These are phyloP conservation scores for Aphyosemion australe DNA, from an alignment of 2,113 vertebrate species.

Conservation along the genomic window DNA sequence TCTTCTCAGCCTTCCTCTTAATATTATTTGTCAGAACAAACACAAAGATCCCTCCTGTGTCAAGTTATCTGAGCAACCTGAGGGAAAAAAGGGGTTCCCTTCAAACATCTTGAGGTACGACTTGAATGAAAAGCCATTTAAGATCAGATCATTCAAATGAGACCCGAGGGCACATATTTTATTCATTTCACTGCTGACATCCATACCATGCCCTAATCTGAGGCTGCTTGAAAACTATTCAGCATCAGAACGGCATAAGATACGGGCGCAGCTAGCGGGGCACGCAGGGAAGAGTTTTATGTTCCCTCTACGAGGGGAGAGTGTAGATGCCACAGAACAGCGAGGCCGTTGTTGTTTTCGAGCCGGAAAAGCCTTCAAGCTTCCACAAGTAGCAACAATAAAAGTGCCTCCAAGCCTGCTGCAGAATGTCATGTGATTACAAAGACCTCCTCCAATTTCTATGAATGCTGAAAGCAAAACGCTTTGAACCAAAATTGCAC, in stretches of 20 bases:
- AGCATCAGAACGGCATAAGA: constrained; percentile 49
- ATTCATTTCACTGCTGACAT: constrained; percentile 75
- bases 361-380: constrained; percentile 54
- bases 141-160: constrained; percentile 69
- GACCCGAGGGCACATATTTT: constrained; percentile 73
- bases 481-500: constrained; percentile 27
- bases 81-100: constrained; percentile 23
- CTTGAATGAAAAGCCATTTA: constrained; percentile 62
- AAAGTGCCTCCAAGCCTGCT: constrained; percentile 42
- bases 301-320: constrained; percentile 54
- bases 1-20: too few relatives aligned
- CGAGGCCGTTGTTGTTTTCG: constrained; percentile 56
- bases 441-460: constrained; percentile 35
- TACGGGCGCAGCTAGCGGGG: constrained; percentile 44
- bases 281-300: constrained; percentile 47
- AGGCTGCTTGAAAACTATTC: constrained; percentile 72
- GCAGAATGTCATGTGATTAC: constrained; percentile 61
- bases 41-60: constrained; percentile 15
- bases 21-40: too few relatives aligned
- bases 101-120: constrained; percentile 63
- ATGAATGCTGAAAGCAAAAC: constrained; percentile 40
- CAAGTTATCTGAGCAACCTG: constrained; percentile 51
- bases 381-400: constrained; percentile 47
- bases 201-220: constrained; percentile 70
- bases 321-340: constrained; percentile 59